Conservation (phyloP, 2,113 vertebrate species). For the Sebastes schlegelii region DNA sequence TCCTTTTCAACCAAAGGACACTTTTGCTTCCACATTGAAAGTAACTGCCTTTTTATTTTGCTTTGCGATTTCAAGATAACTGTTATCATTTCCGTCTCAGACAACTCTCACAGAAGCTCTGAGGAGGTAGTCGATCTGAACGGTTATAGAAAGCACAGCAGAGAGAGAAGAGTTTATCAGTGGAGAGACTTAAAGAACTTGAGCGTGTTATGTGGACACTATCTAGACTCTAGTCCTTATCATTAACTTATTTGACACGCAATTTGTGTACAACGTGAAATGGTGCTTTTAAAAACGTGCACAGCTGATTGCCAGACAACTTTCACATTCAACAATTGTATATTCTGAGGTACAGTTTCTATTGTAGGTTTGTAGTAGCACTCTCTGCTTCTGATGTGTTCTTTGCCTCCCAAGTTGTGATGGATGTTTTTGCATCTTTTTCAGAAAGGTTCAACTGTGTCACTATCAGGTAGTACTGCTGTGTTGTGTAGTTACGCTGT, state of each 20-base stretch:
- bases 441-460: neutral
- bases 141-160: no score
- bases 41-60: no score
- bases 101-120: no score
- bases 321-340: neutral
- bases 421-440: neutral
- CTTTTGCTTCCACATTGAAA: no score
- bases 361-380: neutral
- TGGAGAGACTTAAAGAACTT: no score
- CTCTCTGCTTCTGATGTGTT: neutral
- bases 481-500: constrained; percentile 12
- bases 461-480: neutral
- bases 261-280: neutral
- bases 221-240: no score
- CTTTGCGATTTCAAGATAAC: no score
- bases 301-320: neutral
- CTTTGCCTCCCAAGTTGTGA: neutral
- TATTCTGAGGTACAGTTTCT: neutral
- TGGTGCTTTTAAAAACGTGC: neutral
- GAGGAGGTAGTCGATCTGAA: no score
- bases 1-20: no score
- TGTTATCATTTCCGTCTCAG: no score
- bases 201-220: no score
- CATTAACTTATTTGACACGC: neutral
- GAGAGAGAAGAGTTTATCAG: no score